Conservation (phyloP, 2,113 vertebrate species). For the Lagopus leucura region DNA sequence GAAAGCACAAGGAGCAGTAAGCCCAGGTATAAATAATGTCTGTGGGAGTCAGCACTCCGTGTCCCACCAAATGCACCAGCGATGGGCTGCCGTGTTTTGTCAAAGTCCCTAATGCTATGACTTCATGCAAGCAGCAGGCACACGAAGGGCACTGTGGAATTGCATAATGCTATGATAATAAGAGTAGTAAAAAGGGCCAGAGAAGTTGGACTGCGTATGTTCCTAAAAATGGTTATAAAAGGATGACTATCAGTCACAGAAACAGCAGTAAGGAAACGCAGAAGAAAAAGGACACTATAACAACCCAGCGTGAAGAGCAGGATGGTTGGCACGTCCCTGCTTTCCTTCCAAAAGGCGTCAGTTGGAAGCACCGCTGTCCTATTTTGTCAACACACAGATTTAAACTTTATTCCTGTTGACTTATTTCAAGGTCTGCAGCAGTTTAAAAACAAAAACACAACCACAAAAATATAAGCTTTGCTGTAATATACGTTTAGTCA, state of each 20-base stretch:
- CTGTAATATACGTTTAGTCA: neutral
- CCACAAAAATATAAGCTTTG: neutral
- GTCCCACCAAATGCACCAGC: neutral
- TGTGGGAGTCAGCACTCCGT: neutral
- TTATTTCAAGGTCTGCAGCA: neutral
- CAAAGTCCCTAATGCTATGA: neutral
- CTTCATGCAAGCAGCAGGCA: neutral
- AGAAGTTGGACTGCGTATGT: neutral
- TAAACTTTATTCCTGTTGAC: neutral
- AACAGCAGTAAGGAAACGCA: rapidly evolving
- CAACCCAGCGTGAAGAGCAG: neutral
- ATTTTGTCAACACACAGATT: neutral
- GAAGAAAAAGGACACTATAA: neutral
- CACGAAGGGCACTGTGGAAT: neutral
- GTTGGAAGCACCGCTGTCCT: neutral
- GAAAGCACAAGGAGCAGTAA: neutral
- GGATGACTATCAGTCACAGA: neutral
- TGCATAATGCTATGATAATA: neutral
- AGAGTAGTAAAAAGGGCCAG: neutral
- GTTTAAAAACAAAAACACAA: neutral
- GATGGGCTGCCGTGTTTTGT: neutral
- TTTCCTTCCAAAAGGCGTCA: neutral
- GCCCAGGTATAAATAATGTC: neutral
- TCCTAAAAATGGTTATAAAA: neutral
- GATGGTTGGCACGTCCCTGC: neutral